These are phyloP conservation scores for Selene dorsalis DNA, from an alignment of 2,797 vertebrate genomes.

Conservation along the genomic window DNA sequence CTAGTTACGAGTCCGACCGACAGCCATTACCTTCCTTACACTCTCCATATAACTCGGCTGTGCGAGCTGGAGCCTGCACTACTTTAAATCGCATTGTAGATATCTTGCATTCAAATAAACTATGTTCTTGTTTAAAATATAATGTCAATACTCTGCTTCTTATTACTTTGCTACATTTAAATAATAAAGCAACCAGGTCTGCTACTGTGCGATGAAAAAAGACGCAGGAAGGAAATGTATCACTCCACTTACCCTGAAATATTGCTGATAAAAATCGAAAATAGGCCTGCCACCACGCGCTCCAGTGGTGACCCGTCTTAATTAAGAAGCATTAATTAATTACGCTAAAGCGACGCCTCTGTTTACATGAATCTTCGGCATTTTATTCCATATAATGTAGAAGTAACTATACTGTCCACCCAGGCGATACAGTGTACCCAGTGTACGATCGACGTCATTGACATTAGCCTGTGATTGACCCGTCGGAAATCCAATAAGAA, in stretches of 20 bases:
- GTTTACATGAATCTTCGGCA: constrained; percentile 72
- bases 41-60: constrained; percentile 66
- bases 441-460: constrained; percentile 79
- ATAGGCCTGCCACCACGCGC: constrained; percentile 39
- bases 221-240: constrained; percentile 86
- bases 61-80: constrained; percentile 56
- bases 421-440: constrained; percentile 78
- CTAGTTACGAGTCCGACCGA: constrained; percentile 78
- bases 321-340: constrained; percentile 51
- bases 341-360: constrained; percentile 54
- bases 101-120: neutral
- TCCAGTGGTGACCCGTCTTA: constrained; percentile 42
- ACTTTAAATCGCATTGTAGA: constrained; percentile 45
- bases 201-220: constrained; percentile 73
- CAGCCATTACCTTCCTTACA: constrained; percentile 83
- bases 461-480: constrained; percentile 72
- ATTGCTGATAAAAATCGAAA: constrained; percentile 72
- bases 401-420: constrained; percentile 84
- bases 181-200: constrained; percentile 55
- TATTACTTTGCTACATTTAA: constrained; percentile 54
- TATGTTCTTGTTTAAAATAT: neutral
- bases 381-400: constrained; percentile 82
- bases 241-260: constrained; percentile 85
- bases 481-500: constrained; percentile 62
- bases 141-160: neutral